Evolutionary conservation across 2,797 vertebrate genomes (phyloP).

Genomic region (Trachops cirrhosus): DNA sequence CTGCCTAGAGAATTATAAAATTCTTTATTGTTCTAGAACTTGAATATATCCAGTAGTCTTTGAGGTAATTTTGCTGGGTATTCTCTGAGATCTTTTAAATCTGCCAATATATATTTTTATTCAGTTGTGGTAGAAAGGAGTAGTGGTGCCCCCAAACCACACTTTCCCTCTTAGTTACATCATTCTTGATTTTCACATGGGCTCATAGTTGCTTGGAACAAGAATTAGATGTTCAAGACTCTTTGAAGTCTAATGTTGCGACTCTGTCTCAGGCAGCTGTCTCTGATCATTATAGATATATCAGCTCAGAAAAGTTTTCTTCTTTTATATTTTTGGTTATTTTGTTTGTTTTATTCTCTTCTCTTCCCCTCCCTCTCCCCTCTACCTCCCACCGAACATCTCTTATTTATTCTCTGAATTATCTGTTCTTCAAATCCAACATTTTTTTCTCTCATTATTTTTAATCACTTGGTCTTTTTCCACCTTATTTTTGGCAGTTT

Average conservation of each 20-base stretch:
- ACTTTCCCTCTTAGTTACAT: background rate
- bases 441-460: background rate
- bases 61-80: background rate
- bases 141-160: background rate
- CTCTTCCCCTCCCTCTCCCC: background rate
- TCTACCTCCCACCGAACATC: background rate
- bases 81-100: background rate
- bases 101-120: background rate
- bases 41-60: background rate
- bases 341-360: background rate
- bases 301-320: conserved; percentile 16
- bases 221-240: background rate
- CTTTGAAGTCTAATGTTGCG: background rate
- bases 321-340: conserved; percentile 16
- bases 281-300: background rate
- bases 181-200: background rate
- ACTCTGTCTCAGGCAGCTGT: background rate
- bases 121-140: background rate
- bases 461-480: background rate
- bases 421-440: background rate
- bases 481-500: background rate
- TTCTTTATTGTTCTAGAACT: background rate
- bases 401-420: background rate
- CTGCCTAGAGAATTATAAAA: background rate
- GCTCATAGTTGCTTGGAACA: background rate